Conservation (phyloP, 1,140 invertebrate genomes). For the Neodiprion pinetum region DNA sequence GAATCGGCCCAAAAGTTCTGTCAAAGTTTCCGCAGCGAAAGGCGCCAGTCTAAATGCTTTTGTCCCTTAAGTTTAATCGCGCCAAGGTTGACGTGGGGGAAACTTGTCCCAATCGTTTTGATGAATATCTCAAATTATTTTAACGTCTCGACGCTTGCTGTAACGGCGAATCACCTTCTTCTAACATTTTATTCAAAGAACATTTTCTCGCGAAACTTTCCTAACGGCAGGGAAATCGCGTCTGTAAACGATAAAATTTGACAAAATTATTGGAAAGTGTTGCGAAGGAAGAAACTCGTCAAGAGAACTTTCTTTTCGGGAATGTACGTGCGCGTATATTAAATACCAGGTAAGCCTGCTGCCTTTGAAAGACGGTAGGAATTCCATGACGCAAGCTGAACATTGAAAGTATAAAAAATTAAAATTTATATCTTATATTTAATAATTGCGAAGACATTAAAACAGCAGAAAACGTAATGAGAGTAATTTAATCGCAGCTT, state of each 20-base stretch:
- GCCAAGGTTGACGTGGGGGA: conserved; percentile 3
- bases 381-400: too few relatives aligned
- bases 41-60: conserved; percentile 25
- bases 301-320: too few relatives aligned
- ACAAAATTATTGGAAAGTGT: too few relatives aligned
- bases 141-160: not conserved
- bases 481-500: conserved; percentile 10
- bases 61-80: conserved; percentile 27
- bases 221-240: too few relatives aligned
- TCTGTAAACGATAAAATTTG: too few relatives aligned
- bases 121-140: not conserved
- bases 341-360: too few relatives aligned
- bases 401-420: too few relatives aligned
- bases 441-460: not conserved
- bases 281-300: too few relatives aligned
- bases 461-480: conserved; percentile 7
- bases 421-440: not conserved
- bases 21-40: conserved; percentile 22
- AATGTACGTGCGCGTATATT: too few relatives aligned
- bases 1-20: conserved; percentile 31
- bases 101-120: not conserved
- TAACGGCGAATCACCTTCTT: not conserved
- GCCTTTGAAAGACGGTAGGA: too few relatives aligned
- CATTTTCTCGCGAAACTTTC: too few relatives aligned
- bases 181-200: too few relatives aligned